Base-by-base conservation (phyloP, 2,888 invertebrate genomes). In the Tachystola acroxantha region DNA sequence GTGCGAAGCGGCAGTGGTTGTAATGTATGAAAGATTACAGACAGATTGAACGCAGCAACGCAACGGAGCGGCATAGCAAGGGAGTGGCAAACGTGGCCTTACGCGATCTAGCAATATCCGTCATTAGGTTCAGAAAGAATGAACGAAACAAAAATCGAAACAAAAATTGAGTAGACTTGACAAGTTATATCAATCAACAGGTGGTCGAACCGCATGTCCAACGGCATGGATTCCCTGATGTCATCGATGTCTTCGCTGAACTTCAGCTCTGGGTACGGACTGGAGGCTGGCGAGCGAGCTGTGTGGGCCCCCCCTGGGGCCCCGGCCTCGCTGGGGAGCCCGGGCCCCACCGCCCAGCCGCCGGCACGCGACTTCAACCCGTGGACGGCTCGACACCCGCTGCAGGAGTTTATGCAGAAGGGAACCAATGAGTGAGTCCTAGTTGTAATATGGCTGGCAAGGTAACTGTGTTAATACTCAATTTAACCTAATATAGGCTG, bases 311-410 rank as follows among this genome's bases (percentile, higher is more conserved):
- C 69, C 34, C 63, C 63, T 10, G 48, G 48, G 24, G 29, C 43
- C 16, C 36, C 25, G 36, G 27, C 36, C 43, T 22, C 10, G 27
- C 48, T 10, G 14, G 12, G 14, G 31, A 36, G n/a, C 34, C 13
- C 35, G 13, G 39, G 24, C 34, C 36, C 55, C 13, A 46, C 48
- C 52, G 24, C 43, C 34, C 43, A 48, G 25, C 55, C 57, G 31
- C 50, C 53, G 36, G 45, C 62, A 34, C 55, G 53, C 16, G 72
- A 74, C 55, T 85, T 78, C 64, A 82, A 85, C 63, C 78, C 77
- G 7, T 85, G 84, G 84, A 84, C 84, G 5, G 69, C 76, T 37
- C 68, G 64, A 14, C 76, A 77, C 42, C 85, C 84, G 43, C 64
- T 84, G 47, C 70, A 73, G 45, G 79, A 72, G 57, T 76, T 77